Evolutionary conservation across 1,140 invertebrate species (phyloP), one percentile per base, ranked within the genome.

Genomic region (Meloidogyne chitwoodi): DNA sequence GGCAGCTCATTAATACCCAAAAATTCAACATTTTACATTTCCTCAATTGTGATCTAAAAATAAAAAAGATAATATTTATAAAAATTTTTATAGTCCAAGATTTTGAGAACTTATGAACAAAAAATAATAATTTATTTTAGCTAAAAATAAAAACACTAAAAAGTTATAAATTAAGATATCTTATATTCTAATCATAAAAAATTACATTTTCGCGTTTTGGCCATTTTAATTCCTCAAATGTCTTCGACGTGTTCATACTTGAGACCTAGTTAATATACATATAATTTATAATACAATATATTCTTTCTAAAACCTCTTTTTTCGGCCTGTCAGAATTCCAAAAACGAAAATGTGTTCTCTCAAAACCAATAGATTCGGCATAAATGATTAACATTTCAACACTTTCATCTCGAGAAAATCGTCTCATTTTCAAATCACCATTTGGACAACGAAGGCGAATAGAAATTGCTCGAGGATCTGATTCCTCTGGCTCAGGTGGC

Each of bases 291-390:
- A 24, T 31, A 65, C 1, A 67, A n/a, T 22, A 69, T 75, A 3
- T 11, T 0, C 2, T 69, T 24, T 0, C 16, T 48, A 26, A 8
- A n/a, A 82, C 81, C 29, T 83, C 81, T 34, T 81, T 79, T 41
- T 72, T 66, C 3, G 81, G 81, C 56, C 68, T 34, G 41, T 82
- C 81, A 4, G 81, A 82, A 16, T 75, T 82, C 70, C 81, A 80
- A 29, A 79, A 44, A 63, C 79, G 79, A 76, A 83, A 69, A n/a
- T 68, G 31, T 3, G 44, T 44, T 41, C 66, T 48, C 0, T 82
- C 79, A 48, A 56, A 81, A 14, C 80, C 80, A 14, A 81, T 31
- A n/a, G 80, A 81, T 61, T 76, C 80, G n/a, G 80, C 79, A 68
- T 74, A 81, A 29, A 56, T 74, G 16, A 76, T 38, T 27, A 82